Evolutionary conservation across 2,113 vertebrate species (phyloP), one percentile per base, ranked within the genome.

Genomic region (Xerus inauris): DNA sequence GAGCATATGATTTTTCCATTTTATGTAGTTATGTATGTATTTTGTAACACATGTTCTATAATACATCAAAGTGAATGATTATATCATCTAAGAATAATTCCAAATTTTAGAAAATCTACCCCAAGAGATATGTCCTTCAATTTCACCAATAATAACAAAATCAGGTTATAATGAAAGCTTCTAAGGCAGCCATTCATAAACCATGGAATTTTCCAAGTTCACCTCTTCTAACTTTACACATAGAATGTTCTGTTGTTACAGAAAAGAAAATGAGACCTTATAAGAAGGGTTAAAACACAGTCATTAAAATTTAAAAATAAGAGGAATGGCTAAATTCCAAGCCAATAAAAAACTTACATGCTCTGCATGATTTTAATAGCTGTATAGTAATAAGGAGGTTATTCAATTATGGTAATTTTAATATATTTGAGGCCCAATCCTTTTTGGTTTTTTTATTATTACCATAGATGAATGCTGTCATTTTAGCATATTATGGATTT

Each of bases 271-370:
- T 71, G 30, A 12, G 45, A 30, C 54, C 45, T 89, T 83, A 62
- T 22, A 62, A 8, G 47, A 91, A 94, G 89, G 47, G 75, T 94
- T 98, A 89, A 93, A 96, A 73, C n/a, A 84, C 7, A 89, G 79
- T 42, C 86, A 93, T 92, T 96, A 97, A 95, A 94, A 69, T 84
- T 80, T 77, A 80, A 96, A 97, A 97, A 91, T 96, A 71, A 91
- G 79, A 83, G 38, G 76, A 57, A 75, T 96, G 96, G 95, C 91
- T 95, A 96, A 97, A 96, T 87, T 97, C 91, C 93, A 97, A 97
- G 49, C 59, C 59, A 87, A 94, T 98, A 97, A 98, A 98, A 97
- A 96, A 94, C 40, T 93, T 96, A 96, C 91, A 97, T 91, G 59
- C 65, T 42, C 79, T 95, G 89, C 95, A 97, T 97, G 65, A 97